A percentile compares a stretch with the other conserved stretches of the same genome.
Evolutionary conservation across 2,797 vertebrate species (phyloP).

Genomic region (Synaphobranchus kaupii): DNA sequence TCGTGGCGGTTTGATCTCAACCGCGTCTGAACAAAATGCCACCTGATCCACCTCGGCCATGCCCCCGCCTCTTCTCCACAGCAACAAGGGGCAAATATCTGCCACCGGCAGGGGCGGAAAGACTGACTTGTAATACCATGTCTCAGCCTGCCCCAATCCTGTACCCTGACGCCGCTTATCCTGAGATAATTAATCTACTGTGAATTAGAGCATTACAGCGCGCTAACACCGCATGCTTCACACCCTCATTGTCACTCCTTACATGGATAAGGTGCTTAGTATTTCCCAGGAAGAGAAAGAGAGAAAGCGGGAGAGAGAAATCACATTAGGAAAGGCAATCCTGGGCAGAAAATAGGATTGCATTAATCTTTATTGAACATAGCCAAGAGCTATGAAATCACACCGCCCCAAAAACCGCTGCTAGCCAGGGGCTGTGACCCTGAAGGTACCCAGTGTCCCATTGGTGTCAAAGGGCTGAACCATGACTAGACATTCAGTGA

Average conservation of each 20-base stretch:
- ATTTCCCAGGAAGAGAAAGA: slow-evolving; percentile 58
- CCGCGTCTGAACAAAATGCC: slow-evolving; percentile 1
- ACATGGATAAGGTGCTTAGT: slow-evolving; percentile 74
- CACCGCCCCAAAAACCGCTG: slow-evolving; percentile 43
- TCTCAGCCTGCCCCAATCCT: slow-evolving; percentile 31
- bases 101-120: slow-evolving; percentile 13
- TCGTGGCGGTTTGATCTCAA: neutral
- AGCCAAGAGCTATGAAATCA: slow-evolving; percentile 63
- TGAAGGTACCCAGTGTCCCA: slow-evolving; percentile 43
- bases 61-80: neutral
- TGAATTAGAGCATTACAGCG: slow-evolving; percentile 75
- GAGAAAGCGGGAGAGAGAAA: slow-evolving; percentile 58
- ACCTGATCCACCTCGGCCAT: neutral
- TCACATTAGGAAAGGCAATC: slow-evolving; percentile 79
- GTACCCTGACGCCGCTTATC: slow-evolving; percentile 52
- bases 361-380: slow-evolving; percentile 81
- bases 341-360: slow-evolving; percentile 79
- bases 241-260: slow-evolving; percentile 69
- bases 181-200: slow-evolving; percentile 71
- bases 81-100: slow-evolving; percentile 18
- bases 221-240: slow-evolving; percentile 63
- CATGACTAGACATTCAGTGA: slow-evolving; percentile 4
- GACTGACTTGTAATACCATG: slow-evolving; percentile 25
- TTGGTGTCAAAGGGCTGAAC: slow-evolving; percentile 41
- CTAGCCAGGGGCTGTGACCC: slow-evolving; percentile 27